phyloP scores from a whole-genome alignment of 92 coral and sea anemone species.

The Montipora capitata region DNA sequence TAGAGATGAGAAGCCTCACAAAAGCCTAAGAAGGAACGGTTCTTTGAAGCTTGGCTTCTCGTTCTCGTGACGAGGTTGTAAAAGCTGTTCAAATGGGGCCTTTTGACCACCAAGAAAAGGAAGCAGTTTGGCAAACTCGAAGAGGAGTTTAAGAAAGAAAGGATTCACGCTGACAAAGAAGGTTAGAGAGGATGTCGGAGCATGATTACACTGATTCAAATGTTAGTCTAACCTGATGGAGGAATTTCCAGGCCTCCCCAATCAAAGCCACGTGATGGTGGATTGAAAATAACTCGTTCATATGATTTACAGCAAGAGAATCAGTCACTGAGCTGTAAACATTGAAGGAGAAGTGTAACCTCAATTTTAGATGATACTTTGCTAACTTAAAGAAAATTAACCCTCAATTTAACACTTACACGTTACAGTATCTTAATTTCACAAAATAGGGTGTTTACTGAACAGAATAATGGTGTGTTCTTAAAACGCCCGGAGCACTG shows the following conservation, averaged over 20 bases:
- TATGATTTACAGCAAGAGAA: slow-evolving; percentile 80
- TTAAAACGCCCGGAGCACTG: too few relatives aligned
- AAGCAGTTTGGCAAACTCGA: neutral
- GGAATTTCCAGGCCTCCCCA: slow-evolving; percentile 92
- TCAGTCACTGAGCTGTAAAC: slow-evolving; percentile 80
- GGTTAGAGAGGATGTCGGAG: too few relatives aligned
- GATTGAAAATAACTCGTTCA: slow-evolving; percentile 93
- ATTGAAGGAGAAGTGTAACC: neutral
- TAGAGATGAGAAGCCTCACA: neutral
- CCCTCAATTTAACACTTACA: too few relatives aligned
- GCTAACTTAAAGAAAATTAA: too few relatives aligned
- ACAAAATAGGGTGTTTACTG: too few relatives aligned
- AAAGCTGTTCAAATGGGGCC: neutral
- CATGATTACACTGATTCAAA: neutral
- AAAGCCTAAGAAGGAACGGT: neutral
- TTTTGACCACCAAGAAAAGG: neutral
- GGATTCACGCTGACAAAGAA: too few relatives aligned
- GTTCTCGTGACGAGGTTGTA: neutral
- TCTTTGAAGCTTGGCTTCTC: too few relatives aligned
- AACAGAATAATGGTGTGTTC: too few relatives aligned
- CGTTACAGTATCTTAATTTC: too few relatives aligned
- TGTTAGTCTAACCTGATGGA: slow-evolving; percentile 76
- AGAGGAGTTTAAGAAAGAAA: neutral
- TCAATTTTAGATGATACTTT: neutral
- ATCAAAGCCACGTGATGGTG: slow-evolving; percentile 89